Evolutionary conservation across 30 jellyfish, hydroid and myxozoan species (phyloP), one percentile per base, ranked within the genome.

Genomic region (Pseudorhiza aurosa): DNA sequence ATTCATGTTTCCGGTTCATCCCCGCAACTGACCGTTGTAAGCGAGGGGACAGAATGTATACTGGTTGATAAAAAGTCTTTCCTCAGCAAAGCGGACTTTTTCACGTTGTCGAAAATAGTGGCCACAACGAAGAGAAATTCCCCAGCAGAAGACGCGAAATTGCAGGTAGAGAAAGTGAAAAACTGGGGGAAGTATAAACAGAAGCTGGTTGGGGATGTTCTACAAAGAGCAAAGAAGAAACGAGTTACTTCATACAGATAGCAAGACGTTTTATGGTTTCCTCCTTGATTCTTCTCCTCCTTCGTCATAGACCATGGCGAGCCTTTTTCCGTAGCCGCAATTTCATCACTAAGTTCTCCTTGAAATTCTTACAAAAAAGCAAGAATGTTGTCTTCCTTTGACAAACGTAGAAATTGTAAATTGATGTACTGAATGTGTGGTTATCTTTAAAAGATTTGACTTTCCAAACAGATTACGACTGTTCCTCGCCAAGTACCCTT

Each of bases 11-110:
- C 25, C 51, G 8, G 8, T 19, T 28, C 18, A 35, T 31, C 43
- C 39, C 42, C 42, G 7, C 75, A 36, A 10, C 28, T 37, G 15
- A 29, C 68, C 24, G 77, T 72, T 27, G 71, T 85, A 11, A 85
- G 96, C 63, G 89, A 85, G 30, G 96, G 96, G 24, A 68, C 89
- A 1, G 96, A 85, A 59, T 85, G 96, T 64, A 65, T 85, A 25
- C 40, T 72, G 53, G 65, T 85, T 44, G 70, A 85, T 44, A 85
- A 85, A 64, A 75, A 67, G n/a, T 19, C 11, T 33, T 74, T 85
- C 33, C 46, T 85, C 26, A 85, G 65, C n/a, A 42, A 73, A 36
- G 88, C 96, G 14, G 96, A 85, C 72, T 85, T 85, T 46, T 71
- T 78, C 21, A 85, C 96, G 2, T 39, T 85, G 15, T 58, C 96